Evolutionary conservation across 2,888 invertebrate genomes (phyloP).

Genomic region (Callinectes sapidus): DNA sequence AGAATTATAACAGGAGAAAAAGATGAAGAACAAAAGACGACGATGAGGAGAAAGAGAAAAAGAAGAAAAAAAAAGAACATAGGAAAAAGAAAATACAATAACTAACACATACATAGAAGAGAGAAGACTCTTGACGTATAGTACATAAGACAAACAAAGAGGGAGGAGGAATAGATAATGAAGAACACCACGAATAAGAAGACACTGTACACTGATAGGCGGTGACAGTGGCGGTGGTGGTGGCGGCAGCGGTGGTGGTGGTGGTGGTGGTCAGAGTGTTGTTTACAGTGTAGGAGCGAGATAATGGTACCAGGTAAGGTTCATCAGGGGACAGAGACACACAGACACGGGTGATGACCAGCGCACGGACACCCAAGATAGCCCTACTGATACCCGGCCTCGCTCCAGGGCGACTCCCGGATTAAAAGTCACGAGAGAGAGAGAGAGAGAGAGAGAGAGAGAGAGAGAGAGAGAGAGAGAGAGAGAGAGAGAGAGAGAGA

Average conservation of each 20-base stretch:
- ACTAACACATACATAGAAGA: not conserved
- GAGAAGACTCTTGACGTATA: not conserved
- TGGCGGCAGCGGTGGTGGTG: not conserved
- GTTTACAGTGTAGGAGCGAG: constrained; percentile 26
- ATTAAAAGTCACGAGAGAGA: constrained; percentile 11
- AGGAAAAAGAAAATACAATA: not conserved
- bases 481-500: not conserved
- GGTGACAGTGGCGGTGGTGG: too few relatives aligned
- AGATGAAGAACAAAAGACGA: not conserved
- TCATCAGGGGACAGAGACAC: constrained; percentile 38
- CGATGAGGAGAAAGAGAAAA: too few relatives aligned
- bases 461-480: constrained; percentile 8
- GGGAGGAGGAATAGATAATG: not conserved
- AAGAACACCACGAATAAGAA: not conserved
- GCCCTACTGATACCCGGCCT: constrained; percentile 8
- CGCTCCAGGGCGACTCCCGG: constrained; percentile 32
- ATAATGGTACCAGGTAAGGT: constrained; percentile 45
- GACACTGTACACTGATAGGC: not conserved
- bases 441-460: not conserved
- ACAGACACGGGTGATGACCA: constrained; percentile 27
- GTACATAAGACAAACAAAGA: not conserved
- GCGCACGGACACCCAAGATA: constrained; percentile 30
- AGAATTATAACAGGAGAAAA: not conserved
- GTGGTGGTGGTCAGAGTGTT: not conserved
- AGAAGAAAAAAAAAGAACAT: not conserved